These are phyloP conservation scores for Lycophotia porphyrea DNA, from an alignment of 2,888 invertebrate species.

Conservation along the genomic window DNA sequence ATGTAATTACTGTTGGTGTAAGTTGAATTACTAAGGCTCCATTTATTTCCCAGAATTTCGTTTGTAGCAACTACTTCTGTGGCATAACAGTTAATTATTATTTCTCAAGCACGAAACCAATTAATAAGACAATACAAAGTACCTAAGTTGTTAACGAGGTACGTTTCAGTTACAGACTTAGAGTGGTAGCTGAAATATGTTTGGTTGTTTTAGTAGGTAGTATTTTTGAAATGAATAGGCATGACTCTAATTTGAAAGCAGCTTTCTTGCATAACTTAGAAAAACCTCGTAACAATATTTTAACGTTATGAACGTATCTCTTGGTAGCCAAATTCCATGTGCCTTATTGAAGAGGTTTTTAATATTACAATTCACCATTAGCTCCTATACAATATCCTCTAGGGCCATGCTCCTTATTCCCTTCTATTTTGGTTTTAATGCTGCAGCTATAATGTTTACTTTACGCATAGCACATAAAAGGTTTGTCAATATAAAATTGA, in stretches of 20 bases:
- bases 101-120: conserved; percentile 30
- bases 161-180: conserved; percentile 19
- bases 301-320: not conserved
- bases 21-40: conserved; percentile 24
- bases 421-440: conserved; percentile 53
- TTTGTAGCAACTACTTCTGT: not conserved
- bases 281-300: not conserved
- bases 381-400: conserved; percentile 3
- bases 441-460: conserved; percentile 57
- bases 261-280: not conserved
- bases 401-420: conserved; percentile 14
- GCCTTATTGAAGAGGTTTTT: not conserved
- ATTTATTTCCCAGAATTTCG: conserved; percentile 5
- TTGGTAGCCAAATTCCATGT: not conserved
- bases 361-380: not conserved
- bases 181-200: conserved; percentile 10
- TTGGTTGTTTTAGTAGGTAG: not conserved
- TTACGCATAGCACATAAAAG: conserved; percentile 57
- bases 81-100: conserved; percentile 23
- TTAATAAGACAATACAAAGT: conserved; percentile 39
- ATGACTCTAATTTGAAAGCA: not conserved
- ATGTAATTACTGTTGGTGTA: conserved; percentile 44
- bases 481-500: conserved; percentile 62
- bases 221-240: conserved; percentile 13
- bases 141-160: conserved; percentile 4